Percentiles rank a stretch among this genome's conserved stretches.
Conservation (phyloP, 2,888 invertebrate species). For the Torymus auratus region DNA sequence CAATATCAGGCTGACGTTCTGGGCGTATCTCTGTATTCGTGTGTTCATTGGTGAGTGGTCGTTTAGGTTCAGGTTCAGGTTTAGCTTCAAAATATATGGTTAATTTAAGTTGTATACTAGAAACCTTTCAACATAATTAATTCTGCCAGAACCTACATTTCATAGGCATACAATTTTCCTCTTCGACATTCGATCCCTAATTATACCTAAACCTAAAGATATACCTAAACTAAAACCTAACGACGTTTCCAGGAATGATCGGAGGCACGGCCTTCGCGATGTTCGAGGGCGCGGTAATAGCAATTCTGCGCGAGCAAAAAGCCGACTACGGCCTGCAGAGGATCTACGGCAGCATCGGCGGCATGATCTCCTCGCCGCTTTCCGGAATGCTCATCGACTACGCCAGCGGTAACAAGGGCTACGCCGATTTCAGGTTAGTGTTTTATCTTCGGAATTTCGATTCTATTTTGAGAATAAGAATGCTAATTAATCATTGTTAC, state of each 20-base stretch:
- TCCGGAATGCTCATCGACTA: conserved; percentile 86
- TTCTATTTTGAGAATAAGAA: background rate
- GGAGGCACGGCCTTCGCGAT: conserved; percentile 87
- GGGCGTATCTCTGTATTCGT: conserved; percentile 84
- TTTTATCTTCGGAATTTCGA: background rate
- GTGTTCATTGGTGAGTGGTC: conserved; percentile 73
- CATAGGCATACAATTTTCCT: too few species aligned
- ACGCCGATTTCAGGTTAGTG: conserved; percentile 84
- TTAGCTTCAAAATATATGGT: too few species aligned
- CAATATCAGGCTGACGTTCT: conserved; percentile 84
- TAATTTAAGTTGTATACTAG: too few species aligned
- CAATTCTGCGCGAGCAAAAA: conserved; percentile 85
- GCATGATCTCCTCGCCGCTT: conserved; percentile 88
- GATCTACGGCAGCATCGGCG: conserved; percentile 86
- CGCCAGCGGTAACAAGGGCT: conserved; percentile 83
- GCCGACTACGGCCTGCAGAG: conserved; percentile 88
- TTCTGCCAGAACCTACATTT: too few species aligned
- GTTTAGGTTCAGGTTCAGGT: too few species aligned
- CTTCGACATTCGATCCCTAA: too few species aligned
- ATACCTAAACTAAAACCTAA: background rate
- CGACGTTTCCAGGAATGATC: conserved; percentile 79
- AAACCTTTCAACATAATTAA: too few species aligned
- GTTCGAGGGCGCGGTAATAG: conserved; percentile 89
- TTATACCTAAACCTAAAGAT: too few species aligned
- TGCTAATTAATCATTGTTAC: background rate